Evolutionary conservation across 2,113 vertebrate genomes (phyloP).

Genomic region (pig (Sus scrofa)): DNA sequence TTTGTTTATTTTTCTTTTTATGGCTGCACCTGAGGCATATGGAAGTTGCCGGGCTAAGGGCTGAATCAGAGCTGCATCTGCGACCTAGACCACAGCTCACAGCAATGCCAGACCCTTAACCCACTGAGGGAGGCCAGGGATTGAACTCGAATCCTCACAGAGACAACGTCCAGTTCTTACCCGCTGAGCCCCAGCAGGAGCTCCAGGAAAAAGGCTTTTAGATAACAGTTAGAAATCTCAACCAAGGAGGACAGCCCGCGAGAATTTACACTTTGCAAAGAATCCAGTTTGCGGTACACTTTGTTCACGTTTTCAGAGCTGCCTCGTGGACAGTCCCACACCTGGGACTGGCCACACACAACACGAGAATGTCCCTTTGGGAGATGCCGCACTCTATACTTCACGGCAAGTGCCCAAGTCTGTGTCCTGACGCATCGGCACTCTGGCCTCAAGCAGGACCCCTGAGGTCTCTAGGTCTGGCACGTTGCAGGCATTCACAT

Average conservation of each 20-base stretch:
- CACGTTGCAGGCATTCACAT: rapidly evolving
- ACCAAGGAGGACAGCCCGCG: background rate
- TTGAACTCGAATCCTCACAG: too few relatives aligned
- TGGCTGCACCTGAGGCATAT: too few relatives aligned
- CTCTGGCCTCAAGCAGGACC: background rate
- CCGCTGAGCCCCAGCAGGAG: too few relatives aligned
- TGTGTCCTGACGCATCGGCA: background rate
- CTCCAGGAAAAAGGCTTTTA: background rate
- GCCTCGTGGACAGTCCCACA: background rate
- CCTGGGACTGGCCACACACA: rapidly evolving
- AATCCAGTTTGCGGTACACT: too few relatives aligned
- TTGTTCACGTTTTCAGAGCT: background rate
- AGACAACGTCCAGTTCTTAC: too few relatives aligned
- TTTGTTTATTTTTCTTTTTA: too few relatives aligned
- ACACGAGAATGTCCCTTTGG: rapidly evolving
- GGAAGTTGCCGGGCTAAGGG: too few relatives aligned
- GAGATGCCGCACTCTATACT: rapidly evolving
- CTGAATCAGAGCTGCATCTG: too few relatives aligned
- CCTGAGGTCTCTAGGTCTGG: background rate
- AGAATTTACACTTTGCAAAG: background rate
- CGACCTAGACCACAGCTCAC: too few relatives aligned
- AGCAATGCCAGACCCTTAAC: too few relatives aligned
- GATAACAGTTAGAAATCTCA: background rate
- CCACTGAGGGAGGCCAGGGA: too few relatives aligned
- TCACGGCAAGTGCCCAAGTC: rapidly evolving